Evolutionary conservation across 2,888 invertebrate species (phyloP).

Genomic region (Apamea sordens): DNA sequence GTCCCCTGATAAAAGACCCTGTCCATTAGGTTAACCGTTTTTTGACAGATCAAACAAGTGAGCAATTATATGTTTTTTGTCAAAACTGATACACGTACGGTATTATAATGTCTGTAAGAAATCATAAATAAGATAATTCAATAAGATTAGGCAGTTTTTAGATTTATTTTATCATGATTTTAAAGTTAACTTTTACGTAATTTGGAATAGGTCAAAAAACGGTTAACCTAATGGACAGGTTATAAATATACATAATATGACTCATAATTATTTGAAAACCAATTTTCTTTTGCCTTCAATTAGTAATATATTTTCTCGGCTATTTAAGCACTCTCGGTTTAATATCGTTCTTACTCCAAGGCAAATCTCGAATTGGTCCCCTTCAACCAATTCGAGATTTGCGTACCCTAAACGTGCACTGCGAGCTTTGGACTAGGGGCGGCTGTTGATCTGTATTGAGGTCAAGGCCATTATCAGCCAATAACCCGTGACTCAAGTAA

Average conservation of each 20-base stretch:
- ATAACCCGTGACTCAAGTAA: conserved; percentile 3
- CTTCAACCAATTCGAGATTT: not conserved
- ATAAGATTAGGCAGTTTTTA: too few species aligned
- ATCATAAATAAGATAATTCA: too few species aligned
- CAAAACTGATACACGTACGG: too few species aligned
- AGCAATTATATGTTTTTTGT: too few species aligned
- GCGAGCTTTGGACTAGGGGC: not conserved
- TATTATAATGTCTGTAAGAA: too few species aligned
- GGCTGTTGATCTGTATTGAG: not conserved
- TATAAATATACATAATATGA: not conserved
- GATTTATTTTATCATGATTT: too few species aligned
- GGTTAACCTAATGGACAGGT: too few species aligned
- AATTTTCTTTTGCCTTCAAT: not conserved
- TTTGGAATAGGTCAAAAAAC: too few species aligned
- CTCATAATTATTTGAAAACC: not conserved
- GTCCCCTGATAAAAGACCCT: too few species aligned
- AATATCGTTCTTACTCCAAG: not conserved
- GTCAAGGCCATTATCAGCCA: conserved; percentile 29
- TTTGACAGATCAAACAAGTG: too few species aligned
- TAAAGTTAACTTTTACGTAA: too few species aligned
- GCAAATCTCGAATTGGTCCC: not conserved
- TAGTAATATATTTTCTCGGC: not conserved
- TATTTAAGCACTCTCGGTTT: not conserved
- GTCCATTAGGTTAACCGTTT: too few species aligned
- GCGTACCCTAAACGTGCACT: not conserved